Base-by-base conservation (phyloP, 1,140 invertebrate genomes). In the Sesamia nonagrioides region DNA sequence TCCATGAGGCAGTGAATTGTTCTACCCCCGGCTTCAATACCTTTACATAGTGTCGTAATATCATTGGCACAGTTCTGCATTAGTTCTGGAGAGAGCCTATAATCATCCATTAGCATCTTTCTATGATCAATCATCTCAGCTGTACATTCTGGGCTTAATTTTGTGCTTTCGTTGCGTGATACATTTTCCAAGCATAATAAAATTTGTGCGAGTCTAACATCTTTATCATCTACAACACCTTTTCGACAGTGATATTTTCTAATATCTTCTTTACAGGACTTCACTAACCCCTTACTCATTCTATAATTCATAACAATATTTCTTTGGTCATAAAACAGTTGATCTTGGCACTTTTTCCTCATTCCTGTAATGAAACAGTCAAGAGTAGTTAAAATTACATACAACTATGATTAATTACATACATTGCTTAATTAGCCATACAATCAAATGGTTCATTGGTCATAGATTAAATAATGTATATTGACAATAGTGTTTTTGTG, bases 1-100 rank as follows among this genome's bases (percentile, higher is more conserved):
- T 98, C 97, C 98, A 99, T 99, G 56, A 99, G 95, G 92, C 99
- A 99, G 93, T 99, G 99, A 81, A 99, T 97, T 0, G 98, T 99
- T 88, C 97, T 97, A 0, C 98, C 98, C 35, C 97, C 97, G 73
- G 96, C 91, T 92, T 98, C 97, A 68, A 98, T 92, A 7, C 96
- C 96, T 81, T 95, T 96, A 89, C 97, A 98, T 88, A 97, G 97
- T 21, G 91, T 96, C 37, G 95, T 95, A 77, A 99, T 98, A 90
- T 99, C 99, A 83, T 97, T 96, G 2, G 97, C 97, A 95, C 99
- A 99, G 45, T 96, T 96, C 82, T 97, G 96, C 58, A 99, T 98
- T 71, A 99, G 96, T 94, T 99, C 98, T 4, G 99, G 99, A 15
- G 97, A 98, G 5, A 99, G 94, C 84, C 98, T 96, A 91, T 98